phyloP scores from a whole-genome alignment of 2,113 vertebrate genomes.

The Marmota monax region DNA sequence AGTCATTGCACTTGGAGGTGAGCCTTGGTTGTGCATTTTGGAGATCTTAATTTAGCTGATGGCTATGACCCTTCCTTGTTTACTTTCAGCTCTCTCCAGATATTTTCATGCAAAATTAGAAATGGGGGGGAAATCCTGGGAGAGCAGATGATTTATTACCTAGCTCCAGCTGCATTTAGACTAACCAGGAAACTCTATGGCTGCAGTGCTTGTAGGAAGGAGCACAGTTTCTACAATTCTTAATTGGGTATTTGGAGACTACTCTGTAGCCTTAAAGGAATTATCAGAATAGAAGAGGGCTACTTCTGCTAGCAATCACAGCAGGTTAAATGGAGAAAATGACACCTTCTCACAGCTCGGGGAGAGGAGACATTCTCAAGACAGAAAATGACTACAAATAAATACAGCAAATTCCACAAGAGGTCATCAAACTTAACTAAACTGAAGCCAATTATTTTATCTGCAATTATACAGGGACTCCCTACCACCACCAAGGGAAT shows the following conservation, averaged over 20 bases:
- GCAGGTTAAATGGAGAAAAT: not conserved
- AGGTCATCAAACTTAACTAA: conserved; percentile 47
- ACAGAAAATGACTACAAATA: conserved; percentile 36
- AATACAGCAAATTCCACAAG: conserved; percentile 57
- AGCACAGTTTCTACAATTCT: not conserved
- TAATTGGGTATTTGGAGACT: not conserved
- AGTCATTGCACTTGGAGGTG: not conserved
- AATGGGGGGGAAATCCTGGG: not conserved
- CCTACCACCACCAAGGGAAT: conserved; percentile 21
- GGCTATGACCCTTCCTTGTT: not conserved
- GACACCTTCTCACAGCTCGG: not conserved
- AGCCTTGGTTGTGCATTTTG: not conserved
- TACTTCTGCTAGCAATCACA: not conserved
- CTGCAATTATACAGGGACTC: conserved; percentile 41
- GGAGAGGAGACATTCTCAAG: not conserved
- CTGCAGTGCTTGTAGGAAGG: too few relatives aligned
- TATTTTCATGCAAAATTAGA: not conserved
- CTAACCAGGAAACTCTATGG: not conserved
- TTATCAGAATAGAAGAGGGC: not conserved
- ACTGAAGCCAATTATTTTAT: conserved; percentile 68
- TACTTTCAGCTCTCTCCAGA: not conserved
- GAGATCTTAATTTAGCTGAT: not conserved
- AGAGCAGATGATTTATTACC: too few relatives aligned
- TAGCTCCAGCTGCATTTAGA: not conserved
- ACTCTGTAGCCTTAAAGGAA: not conserved